These are phyloP conservation scores for Chlorops oryzae DNA, from an alignment of 1,140 invertebrate species.

Conservation along the genomic window DNA sequence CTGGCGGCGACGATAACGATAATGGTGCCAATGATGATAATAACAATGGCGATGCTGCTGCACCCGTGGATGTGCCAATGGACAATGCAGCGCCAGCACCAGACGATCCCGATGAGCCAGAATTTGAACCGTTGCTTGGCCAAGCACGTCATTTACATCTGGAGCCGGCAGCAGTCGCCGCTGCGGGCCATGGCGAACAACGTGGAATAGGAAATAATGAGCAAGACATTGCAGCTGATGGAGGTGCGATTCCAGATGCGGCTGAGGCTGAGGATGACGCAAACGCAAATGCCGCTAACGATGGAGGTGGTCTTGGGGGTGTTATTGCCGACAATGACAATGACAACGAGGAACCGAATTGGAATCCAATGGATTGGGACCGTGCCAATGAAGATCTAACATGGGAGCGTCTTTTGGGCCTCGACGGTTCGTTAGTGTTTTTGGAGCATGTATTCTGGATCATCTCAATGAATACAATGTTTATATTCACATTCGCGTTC, in stretches of 20 bases:
- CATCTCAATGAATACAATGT: slow-evolving; percentile 92
- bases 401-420: slow-evolving; percentile 91
- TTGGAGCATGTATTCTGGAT: slow-evolving; percentile 99
- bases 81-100: slow-evolving; percentile 31
- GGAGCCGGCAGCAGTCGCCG: slow-evolving; percentile 5
- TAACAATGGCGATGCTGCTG: slow-evolving; percentile 25
- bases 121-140: slow-evolving; percentile 14
- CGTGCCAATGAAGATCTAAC: slow-evolving; percentile 94
- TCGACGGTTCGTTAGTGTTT: slow-evolving; percentile 95
- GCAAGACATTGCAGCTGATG: slow-evolving; percentile 6
- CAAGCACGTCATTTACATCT: no score
- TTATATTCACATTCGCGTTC: slow-evolving; percentile 92
- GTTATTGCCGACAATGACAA: slow-evolving; percentile 35
- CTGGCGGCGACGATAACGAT: neutral
- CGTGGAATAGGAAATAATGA: slow-evolving; percentile 26
- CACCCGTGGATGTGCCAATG: slow-evolving; percentile 26
- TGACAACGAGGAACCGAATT: slow-evolving; percentile 79
- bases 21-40: slow-evolving; percentile 27
- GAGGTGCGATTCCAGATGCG: slow-evolving; percentile 13
- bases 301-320: slow-evolving; percentile 18
- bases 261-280: slow-evolving; percentile 35
- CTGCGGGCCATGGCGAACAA: slow-evolving; percentile 1
- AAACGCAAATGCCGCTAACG: slow-evolving; percentile 4
- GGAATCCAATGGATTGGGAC: slow-evolving; percentile 99
- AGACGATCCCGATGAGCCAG: slow-evolving; percentile 25